Evolutionary conservation across 2,888 invertebrate genomes (phyloP).

Genomic region (Acleris sparsana): DNA sequence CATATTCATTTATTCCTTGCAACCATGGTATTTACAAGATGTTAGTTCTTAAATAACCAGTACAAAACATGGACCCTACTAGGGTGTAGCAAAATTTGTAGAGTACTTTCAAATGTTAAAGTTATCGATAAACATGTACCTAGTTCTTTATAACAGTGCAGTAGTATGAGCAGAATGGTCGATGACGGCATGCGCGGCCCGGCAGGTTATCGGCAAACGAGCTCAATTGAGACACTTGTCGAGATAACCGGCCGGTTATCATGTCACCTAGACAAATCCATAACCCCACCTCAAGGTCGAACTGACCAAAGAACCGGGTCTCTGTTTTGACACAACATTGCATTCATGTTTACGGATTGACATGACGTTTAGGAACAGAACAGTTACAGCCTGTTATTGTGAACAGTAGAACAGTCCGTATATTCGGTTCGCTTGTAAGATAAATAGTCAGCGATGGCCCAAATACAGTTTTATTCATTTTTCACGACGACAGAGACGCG

Average conservation of each 20-base stretch:
- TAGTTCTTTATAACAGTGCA: background rate
- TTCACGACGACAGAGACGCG: conserved; percentile 77
- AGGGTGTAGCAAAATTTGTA: too few relatives aligned
- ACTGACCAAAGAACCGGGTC: conserved; percentile 10
- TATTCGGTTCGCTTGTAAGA: conserved; percentile 46
- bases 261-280: conserved; percentile 43
- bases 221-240: conserved; percentile 64
- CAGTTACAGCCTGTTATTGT: background rate
- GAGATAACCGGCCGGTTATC: conserved; percentile 54
- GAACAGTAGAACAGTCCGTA: conserved; percentile 14
- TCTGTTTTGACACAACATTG: background rate
- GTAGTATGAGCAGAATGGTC: background rate
- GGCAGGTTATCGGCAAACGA: conserved; percentile 64
- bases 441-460: conserved; percentile 59
- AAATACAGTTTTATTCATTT: conserved; percentile 79
- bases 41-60: too few relatives aligned
- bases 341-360: conserved; percentile 2
- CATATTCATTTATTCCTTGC: too few relatives aligned
- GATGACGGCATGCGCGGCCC: conserved; percentile 33
- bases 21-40: too few relatives aligned
- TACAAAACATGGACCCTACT: too few relatives aligned
- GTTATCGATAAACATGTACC: background rate
- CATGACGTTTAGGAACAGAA: background rate
- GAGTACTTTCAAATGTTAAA: too few relatives aligned
- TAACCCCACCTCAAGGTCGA: conserved; percentile 31